Evolutionary conservation across 2,113 vertebrate genomes (phyloP).

Genomic region (Empidonax alnorum): DNA sequence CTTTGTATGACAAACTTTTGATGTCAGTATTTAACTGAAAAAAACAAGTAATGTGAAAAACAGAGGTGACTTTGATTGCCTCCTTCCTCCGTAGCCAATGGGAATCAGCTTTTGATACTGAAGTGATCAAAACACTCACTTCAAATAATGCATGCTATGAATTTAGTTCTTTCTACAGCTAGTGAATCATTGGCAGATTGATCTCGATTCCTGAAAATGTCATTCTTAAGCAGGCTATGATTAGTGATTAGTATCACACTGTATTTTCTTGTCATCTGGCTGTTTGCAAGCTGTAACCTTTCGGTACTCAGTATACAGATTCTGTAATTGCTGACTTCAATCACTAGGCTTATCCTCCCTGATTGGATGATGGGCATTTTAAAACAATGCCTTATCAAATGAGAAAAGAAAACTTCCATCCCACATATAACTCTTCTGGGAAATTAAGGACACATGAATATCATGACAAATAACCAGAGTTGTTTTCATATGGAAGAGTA

Average conservation of each 20-base stretch:
- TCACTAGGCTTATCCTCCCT: neutral
- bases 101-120: slow-evolving; percentile 18
- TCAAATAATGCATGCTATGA: neutral
- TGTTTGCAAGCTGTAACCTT: slow-evolving; percentile 46
- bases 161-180: neutral
- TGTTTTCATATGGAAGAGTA: neutral
- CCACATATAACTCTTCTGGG: neutral
- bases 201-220: slow-evolving; percentile 41
- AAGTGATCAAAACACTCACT: slow-evolving; percentile 38
- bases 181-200: slow-evolving; percentile 44
- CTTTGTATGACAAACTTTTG: neutral
- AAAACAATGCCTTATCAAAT: neutral
- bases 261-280: slow-evolving; percentile 24
- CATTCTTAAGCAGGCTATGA: slow-evolving; percentile 32
- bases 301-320: neutral
- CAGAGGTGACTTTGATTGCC: neutral
- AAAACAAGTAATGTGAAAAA: neutral
- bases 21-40: neutral
- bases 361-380: neutral
- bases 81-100: neutral
- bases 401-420: neutral
- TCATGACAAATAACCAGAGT: neutral
- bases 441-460: neutral
- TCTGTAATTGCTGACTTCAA: slow-evolving; percentile 20
- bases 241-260: slow-evolving; percentile 34